Percentiles rank a stretch among this genome's conserved stretches.
Conservation (phyloP, 1,140 invertebrate genomes). For the Rhyzopertha dominica region DNA sequence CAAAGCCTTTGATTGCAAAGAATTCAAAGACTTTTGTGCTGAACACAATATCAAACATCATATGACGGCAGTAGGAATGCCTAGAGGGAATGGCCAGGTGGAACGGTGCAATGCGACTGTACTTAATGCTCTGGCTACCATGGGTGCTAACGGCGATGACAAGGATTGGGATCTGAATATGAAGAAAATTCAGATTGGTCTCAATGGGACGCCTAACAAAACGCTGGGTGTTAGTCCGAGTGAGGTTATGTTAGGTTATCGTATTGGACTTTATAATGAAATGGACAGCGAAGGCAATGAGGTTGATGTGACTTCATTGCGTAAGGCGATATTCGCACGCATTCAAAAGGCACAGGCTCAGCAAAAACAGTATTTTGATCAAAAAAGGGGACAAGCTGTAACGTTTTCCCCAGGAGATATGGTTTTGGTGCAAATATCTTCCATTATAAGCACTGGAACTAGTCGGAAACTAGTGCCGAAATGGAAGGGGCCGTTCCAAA, state of each 20-base stretch:
- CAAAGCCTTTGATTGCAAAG: conserved; percentile 23
- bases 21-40: conserved; percentile 27
- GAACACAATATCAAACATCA: conserved; percentile 21
- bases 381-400: neutral
- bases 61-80: conserved; percentile 29
- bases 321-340: conserved; percentile 2
- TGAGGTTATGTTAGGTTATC: conserved; percentile 15
- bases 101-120: conserved; percentile 28
- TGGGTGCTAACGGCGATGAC: conserved; percentile 14
- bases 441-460: conserved; percentile 5
- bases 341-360: conserved; percentile 8
- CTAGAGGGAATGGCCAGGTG: conserved; percentile 32
- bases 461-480: conserved; percentile 29
- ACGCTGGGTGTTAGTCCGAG: conserved; percentile 3
- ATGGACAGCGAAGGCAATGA: neutral
- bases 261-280: neutral
- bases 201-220: conserved; percentile 17
- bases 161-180: conserved; percentile 19
- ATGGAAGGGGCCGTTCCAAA: conserved; percentile 33
- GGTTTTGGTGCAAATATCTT: conserved; percentile 9
- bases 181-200: conserved; percentile 17
- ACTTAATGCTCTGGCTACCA: conserved; percentile 23
- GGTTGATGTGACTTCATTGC: conserved; percentile 12
- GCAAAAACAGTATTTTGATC: conserved; percentile 17
- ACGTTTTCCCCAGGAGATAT: conserved; percentile 11